Evolutionary conservation across 2,888 invertebrate species (phyloP).

Genomic region (Sphinx pinastri): DNA sequence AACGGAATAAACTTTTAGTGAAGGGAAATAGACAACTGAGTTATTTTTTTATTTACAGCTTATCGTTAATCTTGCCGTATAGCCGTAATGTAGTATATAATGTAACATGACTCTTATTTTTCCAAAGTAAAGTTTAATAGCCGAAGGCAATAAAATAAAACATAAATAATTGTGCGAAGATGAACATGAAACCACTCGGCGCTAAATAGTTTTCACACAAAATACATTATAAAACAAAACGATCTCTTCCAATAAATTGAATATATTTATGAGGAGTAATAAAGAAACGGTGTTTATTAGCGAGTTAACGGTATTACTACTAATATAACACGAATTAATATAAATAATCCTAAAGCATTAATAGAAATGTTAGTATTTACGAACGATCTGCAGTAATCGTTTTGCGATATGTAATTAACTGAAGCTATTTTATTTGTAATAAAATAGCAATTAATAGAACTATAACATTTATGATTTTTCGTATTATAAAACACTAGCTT

Average conservation of each 20-base stretch:
- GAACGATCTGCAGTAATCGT: not conserved
- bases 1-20: no score
- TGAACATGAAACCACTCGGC: slow-evolving; percentile 6
- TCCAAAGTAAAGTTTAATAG: not conserved
- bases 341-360: slow-evolving; percentile 38
- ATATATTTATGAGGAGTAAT: slow-evolving; percentile 20
- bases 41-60: no score
- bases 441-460: not conserved
- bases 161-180: slow-evolving; percentile 18
- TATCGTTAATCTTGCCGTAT: not conserved
- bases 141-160: slow-evolving; percentile 7
- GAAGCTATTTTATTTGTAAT: not conserved
- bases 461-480: not conserved
- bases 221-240: slow-evolving; percentile 15
- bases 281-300: slow-evolving; percentile 34
- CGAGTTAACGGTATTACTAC: slow-evolving; percentile 40
- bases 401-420: not conserved
- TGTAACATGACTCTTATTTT: not conserved
- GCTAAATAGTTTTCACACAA: slow-evolving; percentile 22
- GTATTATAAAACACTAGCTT: no score
- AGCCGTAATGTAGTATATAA: no score
- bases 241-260: slow-evolving; percentile 21
- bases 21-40: no score
- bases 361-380: not conserved
- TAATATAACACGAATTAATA: slow-evolving; percentile 40